phyloP scores from a whole-genome alignment of 1,140 invertebrate species.

The Drosophila erecta region DNA sequence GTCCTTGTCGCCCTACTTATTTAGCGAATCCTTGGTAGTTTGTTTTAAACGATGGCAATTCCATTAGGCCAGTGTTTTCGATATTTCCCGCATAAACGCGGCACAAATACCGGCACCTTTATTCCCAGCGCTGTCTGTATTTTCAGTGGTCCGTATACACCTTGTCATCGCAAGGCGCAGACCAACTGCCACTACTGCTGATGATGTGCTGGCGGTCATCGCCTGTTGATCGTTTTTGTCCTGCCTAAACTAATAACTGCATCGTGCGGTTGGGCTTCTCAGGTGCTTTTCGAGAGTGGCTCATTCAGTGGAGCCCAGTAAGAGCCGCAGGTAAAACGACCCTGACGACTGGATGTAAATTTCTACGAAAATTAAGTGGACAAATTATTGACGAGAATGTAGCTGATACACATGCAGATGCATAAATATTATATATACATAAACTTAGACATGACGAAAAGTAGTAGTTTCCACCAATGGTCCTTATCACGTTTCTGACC shows the following conservation, averaged over 20 bases:
- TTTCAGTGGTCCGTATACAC: slow-evolving; percentile 16
- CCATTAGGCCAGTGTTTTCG: neutral
- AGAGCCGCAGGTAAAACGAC: slow-evolving; percentile 34
- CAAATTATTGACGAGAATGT: slow-evolving; percentile 7
- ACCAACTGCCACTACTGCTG: slow-evolving; percentile 51
- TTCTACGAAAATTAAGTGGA: slow-evolving; percentile 34
- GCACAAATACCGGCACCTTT: slow-evolving; percentile 5
- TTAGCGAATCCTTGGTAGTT: neutral
- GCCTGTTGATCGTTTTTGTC: slow-evolving; percentile 30
- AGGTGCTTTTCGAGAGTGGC: slow-evolving; percentile 62
- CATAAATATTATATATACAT: too few species aligned
- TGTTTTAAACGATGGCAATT: neutral
- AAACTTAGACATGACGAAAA: too few species aligned
- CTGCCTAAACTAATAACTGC: slow-evolving; percentile 72
- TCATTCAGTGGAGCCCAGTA: slow-evolving; percentile 19
- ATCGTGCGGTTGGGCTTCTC: slow-evolving; percentile 63
- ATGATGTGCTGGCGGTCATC: slow-evolving; percentile 52
- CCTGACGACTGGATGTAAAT: slow-evolving; percentile 23
- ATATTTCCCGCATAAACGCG: slow-evolving; percentile 15
- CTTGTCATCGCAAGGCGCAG: slow-evolving; percentile 69
- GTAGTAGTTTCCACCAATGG: too few species aligned
- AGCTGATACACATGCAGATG: slow-evolving; percentile 24
- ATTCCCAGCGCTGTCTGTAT: slow-evolving; percentile 7
- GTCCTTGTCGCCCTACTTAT: too few species aligned
- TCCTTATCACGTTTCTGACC: too few species aligned